Percentiles rank a stretch among this genome's conserved stretches.
These are phyloP conservation scores for Chaetura pelagica DNA, from an alignment of 2,113 vertebrate species.

Conservation along the genomic window DNA sequence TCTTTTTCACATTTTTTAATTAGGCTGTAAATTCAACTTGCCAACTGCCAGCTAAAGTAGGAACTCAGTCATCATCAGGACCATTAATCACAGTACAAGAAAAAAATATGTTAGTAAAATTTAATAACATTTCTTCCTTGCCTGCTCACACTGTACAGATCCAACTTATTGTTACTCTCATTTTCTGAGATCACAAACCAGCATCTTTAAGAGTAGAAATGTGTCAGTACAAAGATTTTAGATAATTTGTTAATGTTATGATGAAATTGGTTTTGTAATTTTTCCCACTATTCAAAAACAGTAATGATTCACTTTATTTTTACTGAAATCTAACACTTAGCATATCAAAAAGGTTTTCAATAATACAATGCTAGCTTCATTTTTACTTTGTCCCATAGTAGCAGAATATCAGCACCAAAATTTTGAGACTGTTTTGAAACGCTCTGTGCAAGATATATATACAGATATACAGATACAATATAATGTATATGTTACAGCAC, in stretches of 20 bases:
- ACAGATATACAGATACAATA: not conserved
- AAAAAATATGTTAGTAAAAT: not conserved
- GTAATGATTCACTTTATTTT: not conserved
- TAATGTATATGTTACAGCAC: not conserved
- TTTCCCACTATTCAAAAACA: not conserved
- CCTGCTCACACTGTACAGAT: not conserved
- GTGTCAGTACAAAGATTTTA: not conserved
- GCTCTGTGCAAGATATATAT: no score
- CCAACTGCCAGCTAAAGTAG: not conserved
- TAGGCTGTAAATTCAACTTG: not conserved
- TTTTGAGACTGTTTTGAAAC: not conserved
- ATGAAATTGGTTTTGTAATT: not conserved
- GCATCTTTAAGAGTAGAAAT: not conserved
- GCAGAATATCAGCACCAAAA: not conserved
- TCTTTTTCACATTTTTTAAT: not conserved
- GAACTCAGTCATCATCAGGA: not conserved
- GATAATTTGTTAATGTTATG: not conserved
- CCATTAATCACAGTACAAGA: not conserved
- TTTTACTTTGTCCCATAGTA: not conserved
- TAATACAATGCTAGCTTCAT: not conserved
- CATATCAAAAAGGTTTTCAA: not conserved
- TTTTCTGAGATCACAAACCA: not conserved
- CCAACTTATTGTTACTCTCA: not conserved
- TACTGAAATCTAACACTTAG: not conserved
- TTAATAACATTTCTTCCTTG: not conserved